These are phyloP conservation scores for Bambusicola thoracicus DNA, from an alignment of 2,113 vertebrate genomes.

Conservation along the genomic window DNA sequence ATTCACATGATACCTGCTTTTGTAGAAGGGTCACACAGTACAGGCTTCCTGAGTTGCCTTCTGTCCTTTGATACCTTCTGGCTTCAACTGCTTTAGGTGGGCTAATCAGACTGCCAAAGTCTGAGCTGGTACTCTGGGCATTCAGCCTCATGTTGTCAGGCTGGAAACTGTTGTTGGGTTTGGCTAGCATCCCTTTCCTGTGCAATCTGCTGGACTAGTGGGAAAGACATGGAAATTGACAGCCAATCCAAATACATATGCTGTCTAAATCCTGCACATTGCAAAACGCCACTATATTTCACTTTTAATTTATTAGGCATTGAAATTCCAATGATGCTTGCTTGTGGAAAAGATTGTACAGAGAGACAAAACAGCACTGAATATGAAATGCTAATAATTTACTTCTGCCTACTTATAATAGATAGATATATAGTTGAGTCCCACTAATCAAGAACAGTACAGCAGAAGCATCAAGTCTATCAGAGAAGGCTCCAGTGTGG, in stretches of 20 bases:
- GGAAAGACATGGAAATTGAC: background rate
- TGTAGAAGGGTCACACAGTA: background rate
- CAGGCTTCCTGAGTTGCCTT: background rate
- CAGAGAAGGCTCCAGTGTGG: background rate
- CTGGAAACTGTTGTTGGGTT: background rate
- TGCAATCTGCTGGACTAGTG: background rate
- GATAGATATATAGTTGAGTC: background rate
- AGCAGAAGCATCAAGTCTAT: background rate
- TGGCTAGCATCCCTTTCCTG: background rate
- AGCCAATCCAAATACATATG: background rate
- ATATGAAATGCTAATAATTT: slow-evolving; percentile 23
- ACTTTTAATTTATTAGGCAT: background rate
- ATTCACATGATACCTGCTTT: background rate
- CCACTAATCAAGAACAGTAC: background rate
- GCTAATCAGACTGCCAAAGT: background rate
- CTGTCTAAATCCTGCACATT: background rate
- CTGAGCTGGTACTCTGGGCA: background rate
- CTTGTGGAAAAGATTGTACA: background rate
- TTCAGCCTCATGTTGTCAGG: background rate
- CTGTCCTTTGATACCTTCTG: background rate
- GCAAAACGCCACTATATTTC: background rate
- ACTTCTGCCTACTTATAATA: background rate
- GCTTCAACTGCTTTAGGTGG: background rate
- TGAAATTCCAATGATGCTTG: background rate
- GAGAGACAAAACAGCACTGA: background rate